Evolutionary conservation across 1,140 invertebrate species (phyloP), one percentile per base, ranked within the genome.

Genomic region (Camponotus pennsylvanicus): DNA sequence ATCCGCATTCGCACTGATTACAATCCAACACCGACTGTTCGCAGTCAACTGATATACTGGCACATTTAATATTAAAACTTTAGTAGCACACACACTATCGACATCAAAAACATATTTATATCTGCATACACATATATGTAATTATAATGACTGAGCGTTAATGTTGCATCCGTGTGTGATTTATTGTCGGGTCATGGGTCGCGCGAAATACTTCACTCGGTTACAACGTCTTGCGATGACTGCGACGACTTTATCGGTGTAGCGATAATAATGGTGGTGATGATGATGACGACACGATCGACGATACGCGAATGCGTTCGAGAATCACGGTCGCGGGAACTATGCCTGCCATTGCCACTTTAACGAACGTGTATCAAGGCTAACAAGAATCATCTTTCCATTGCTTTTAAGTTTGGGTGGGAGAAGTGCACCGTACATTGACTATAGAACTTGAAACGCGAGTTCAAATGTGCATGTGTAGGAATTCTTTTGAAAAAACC

Each of bases 81-180:
- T 27, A 15, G 66, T 49, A 42, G 9, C 15, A 45, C 1, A 40
- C 3, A 40, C 37, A 27, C 27, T 45, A 61, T 55, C n/a, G 63
- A 27, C 32, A 27, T 9, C 1, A 5, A 13, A 40, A 37, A 40
- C 21, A 21, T 0, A 8, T 52, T 40, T 0, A 15, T 49, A 49
- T 49, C 1, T 49, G 15, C 15, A 49, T 49, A 49, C 0, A 49
- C 3, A 49, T 15, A 15, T 49, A 11, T 49, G 15, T n/a, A 1
- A 7, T 69, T 70, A 80, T 80, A 0, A 80, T 80, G 78, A 70
- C 64, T 15, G 59, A 8, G 49, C 37, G 18, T 67, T 8, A 40
- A 67, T 21, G 13, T 32, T 5, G 4, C 1, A 15, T 57, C 11
- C 42, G 3, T 3, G 2, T 2, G 27, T 1, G 37, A 80, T 80